A percentile compares a stretch with the other conserved stretches of the same genome.
phyloP scores from a whole-genome alignment of 2,888 invertebrate species.

The Drosophila kuntzei region DNA sequence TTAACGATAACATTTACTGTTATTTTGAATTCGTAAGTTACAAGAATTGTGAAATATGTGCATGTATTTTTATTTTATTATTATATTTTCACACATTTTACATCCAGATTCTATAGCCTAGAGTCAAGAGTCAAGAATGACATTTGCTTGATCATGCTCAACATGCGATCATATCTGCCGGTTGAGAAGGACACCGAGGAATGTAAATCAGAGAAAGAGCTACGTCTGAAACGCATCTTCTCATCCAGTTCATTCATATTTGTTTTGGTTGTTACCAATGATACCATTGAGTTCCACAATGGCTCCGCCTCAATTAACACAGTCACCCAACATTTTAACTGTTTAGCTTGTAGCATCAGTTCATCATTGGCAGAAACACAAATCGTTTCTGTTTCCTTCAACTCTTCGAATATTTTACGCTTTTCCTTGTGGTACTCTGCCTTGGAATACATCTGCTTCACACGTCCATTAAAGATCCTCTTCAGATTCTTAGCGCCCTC shows the following conservation, averaged over 20 bases:
- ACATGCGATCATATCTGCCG: conserved; percentile 4
- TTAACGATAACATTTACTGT: background rate
- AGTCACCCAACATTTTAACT: background rate
- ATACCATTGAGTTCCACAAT: background rate
- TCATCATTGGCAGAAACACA: background rate
- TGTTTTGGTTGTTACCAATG: background rate
- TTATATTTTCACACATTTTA: background rate
- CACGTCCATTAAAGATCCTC: background rate
- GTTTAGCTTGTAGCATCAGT: background rate
- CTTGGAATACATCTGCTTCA: background rate
- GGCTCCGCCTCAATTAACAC: conserved; percentile 4
- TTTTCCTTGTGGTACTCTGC: background rate
- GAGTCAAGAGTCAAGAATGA: background rate
- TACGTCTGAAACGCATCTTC: background rate
- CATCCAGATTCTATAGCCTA: background rate
- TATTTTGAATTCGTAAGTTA: conserved; percentile 2
- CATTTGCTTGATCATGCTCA: background rate
- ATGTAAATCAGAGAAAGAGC: background rate
- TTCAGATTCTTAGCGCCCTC: background rate
- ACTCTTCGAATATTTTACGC: background rate
- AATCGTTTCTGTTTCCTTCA: background rate
- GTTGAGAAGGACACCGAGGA: background rate
- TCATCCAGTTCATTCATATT: background rate
- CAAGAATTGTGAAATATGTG: background rate
- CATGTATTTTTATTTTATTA: background rate